phyloP scores from a whole-genome alignment of 1,140 invertebrate genomes.

The Eulimnadia texana region DNA sequence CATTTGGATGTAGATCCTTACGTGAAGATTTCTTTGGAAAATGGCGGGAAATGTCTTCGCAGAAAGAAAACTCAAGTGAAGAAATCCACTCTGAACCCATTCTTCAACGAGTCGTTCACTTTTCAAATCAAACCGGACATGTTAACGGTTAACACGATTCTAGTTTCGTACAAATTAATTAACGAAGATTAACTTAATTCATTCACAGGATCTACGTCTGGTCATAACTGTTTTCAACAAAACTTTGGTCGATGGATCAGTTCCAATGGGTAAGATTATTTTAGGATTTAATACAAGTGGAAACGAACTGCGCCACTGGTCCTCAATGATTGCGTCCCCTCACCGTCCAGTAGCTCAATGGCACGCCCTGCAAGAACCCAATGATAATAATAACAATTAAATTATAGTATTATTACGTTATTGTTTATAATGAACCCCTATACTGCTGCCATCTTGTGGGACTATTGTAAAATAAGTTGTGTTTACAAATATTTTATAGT shows the following conservation, averaged over 20 bases:
- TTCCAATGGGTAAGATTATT: too few species aligned
- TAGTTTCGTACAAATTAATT: too few species aligned
- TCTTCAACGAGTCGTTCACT: background rate
- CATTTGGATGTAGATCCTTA: background rate
- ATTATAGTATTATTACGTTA: too few species aligned
- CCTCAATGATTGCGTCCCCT: background rate
- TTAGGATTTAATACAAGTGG: too few species aligned
- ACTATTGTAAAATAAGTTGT: too few species aligned
- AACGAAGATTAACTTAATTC: too few species aligned
- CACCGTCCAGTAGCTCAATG: background rate
- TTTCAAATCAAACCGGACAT: background rate
- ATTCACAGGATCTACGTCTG: too few species aligned
- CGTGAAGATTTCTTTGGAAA: background rate
- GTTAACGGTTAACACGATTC: background rate
- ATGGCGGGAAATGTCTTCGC: background rate
- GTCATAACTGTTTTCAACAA: too few species aligned
- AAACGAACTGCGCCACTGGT: background rate
- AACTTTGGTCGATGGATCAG: too few species aligned
- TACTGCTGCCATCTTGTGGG: too few species aligned
- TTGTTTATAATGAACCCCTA: too few species aligned
- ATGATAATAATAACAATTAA: background rate
- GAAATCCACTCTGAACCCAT: background rate
- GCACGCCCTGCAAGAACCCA: background rate
- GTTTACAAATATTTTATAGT: too few species aligned
- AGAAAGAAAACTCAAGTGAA: background rate